Percentiles rank a stretch among this genome's conserved stretches.
Evolutionary conservation across 2,797 vertebrate genomes (phyloP).

Genomic region (Cryptoblepharus egeriae): DNA sequence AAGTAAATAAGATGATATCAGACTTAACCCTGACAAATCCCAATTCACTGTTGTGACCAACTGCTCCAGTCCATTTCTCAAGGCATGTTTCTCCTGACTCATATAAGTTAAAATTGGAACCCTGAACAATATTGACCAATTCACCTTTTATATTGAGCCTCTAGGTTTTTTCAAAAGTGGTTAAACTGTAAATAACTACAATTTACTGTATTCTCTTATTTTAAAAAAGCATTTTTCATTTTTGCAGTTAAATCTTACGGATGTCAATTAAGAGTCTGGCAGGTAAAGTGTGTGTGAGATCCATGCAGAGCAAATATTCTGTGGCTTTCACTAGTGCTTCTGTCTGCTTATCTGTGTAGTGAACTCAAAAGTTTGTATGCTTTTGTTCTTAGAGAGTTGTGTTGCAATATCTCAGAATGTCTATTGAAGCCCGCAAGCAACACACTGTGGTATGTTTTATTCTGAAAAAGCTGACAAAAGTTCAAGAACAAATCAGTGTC

Average conservation of each 20-base stretch:
- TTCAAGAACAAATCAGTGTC: background rate
- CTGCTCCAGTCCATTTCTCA: background rate
- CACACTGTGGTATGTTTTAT: background rate
- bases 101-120: background rate
- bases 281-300: conserved; percentile 27
- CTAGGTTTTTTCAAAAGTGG: background rate
- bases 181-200: background rate
- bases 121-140: background rate
- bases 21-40: background rate
- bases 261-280: conserved; percentile 27
- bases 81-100: background rate
- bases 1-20: background rate
- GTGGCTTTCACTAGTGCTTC: conserved; percentile 17
- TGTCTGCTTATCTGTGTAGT: conserved; percentile 16
- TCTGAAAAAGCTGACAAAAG: background rate
- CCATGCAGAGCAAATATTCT: conserved; percentile 4
- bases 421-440: background rate
- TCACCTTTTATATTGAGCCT: background rate
- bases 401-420: background rate
- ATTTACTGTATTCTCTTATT: background rate
- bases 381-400: background rate
- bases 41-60: background rate
- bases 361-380: background rate
- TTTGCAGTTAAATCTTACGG: conserved; percentile 42
- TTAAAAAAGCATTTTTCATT: conserved; percentile 25